Evolutionary conservation across 2,888 invertebrate species (phyloP).

Genomic region (Lydus trimaculatus): DNA sequence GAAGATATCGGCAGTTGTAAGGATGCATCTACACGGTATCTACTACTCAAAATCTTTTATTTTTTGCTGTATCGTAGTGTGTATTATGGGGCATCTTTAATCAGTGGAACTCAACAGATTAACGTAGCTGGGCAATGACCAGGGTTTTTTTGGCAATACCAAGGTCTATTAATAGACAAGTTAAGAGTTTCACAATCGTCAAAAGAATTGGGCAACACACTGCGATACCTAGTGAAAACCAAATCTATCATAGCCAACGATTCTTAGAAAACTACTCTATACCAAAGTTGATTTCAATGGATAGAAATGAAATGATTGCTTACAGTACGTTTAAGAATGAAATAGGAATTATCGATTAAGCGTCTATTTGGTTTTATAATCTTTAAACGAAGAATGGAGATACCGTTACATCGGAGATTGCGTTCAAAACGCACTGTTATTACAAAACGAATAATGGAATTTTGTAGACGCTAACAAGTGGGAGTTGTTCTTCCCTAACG

Average conservation of each 20-base stretch:
- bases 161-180: not conserved
- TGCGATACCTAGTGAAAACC: not conserved
- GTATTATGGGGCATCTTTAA: not conserved
- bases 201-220: not conserved
- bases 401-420: slow-evolving; percentile 2
- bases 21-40: not conserved
- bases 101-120: not conserved
- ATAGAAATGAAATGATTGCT: no score
- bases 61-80: not conserved
- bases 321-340: no score
- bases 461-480: not conserved
- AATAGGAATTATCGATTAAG: no score
- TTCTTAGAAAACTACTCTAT: not conserved
- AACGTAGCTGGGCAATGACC: not conserved
- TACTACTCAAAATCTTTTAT: no score
- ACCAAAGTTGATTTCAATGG: no score
- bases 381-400: not conserved
- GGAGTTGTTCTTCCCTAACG: no score
- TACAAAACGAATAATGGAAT: not conserved
- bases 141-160: not conserved
- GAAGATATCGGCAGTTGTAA: not conserved
- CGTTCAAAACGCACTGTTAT: not conserved
- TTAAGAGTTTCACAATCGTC: not conserved
- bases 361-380: no score
- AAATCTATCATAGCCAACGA: not conserved